Conservation (phyloP, 2,888 invertebrate genomes). For the Tanypteryx hageni region DNA sequence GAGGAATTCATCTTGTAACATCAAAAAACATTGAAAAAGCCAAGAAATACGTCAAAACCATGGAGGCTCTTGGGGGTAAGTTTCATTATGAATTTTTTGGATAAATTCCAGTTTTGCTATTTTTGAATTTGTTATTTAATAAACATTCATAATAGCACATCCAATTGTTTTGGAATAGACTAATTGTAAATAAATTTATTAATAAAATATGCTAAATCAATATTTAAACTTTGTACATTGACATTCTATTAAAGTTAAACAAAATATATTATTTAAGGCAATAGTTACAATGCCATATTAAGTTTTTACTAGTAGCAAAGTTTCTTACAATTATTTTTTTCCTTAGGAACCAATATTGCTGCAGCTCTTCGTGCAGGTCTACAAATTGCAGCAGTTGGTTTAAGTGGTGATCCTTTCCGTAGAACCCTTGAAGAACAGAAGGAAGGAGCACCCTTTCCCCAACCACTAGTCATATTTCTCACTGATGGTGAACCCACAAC, state of each 20-base stretch:
- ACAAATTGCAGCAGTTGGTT: slow-evolving; percentile 44
- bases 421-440: slow-evolving; percentile 41
- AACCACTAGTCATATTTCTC: slow-evolving; percentile 82
- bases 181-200: no score
- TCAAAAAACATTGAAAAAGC: slow-evolving; percentile 66
- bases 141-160: no score
- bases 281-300: no score
- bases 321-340: neutral
- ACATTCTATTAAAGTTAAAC: no score
- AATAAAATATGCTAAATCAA: no score
- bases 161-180: no score
- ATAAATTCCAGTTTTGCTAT: neutral
- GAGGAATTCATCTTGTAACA: slow-evolving; percentile 66
- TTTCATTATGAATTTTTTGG: neutral
- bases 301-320: no score
- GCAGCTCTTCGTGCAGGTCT: slow-evolving; percentile 51
- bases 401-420: slow-evolving; percentile 55
- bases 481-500: slow-evolving; percentile 83
- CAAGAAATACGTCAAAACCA: slow-evolving; percentile 67
- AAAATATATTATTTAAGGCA: no score
- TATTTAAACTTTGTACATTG: no score
- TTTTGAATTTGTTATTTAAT: no score
- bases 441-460: slow-evolving; percentile 69
- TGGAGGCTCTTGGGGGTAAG: slow-evolving; percentile 68
- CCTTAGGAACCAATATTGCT: slow-evolving; percentile 52